Evolutionary conservation across 1,140 invertebrate species (phyloP).

Genomic region (Drosophila neocordata): DNA sequence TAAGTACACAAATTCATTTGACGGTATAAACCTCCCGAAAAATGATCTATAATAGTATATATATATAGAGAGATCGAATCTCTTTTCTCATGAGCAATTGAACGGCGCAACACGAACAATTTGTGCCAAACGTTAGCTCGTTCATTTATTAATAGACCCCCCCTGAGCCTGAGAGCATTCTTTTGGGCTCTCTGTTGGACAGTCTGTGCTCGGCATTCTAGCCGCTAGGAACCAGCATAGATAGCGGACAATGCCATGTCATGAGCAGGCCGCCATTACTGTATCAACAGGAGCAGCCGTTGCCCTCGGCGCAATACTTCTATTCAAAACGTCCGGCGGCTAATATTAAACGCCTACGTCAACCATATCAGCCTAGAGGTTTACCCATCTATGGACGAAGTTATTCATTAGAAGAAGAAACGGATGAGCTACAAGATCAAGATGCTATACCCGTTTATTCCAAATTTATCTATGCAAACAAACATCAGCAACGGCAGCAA

Average conservation of each 20-base stretch:
- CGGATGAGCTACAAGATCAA: neutral
- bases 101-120: constrained; percentile 21
- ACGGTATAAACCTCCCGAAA: neutral
- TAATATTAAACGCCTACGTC: constrained; percentile 72
- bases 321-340: constrained; percentile 49
- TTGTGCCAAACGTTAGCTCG: constrained; percentile 28
- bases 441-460: constrained; percentile 60
- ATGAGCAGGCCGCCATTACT: constrained; percentile 62
- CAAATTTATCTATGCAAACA: constrained; percentile 57
- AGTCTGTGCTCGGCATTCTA: constrained; percentile 63
- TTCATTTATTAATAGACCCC: constrained; percentile 67
- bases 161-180: constrained; percentile 48
- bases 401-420: constrained; percentile 64
- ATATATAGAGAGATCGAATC: neutral
- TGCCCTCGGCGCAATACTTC: constrained; percentile 23
- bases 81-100: constrained; percentile 20
- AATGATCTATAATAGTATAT: neutral
- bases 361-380: constrained; percentile 34
- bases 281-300: constrained; percentile 54
- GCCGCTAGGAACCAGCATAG: constrained; percentile 52
- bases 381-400: constrained; percentile 64
- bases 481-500: constrained; percentile 12
- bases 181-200: constrained; percentile 22
- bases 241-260: constrained; percentile 56
- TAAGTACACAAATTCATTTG: neutral